These are phyloP conservation scores for Nomada hirtipes DNA, from an alignment of 2,888 invertebrate genomes.

Conservation along the genomic window DNA sequence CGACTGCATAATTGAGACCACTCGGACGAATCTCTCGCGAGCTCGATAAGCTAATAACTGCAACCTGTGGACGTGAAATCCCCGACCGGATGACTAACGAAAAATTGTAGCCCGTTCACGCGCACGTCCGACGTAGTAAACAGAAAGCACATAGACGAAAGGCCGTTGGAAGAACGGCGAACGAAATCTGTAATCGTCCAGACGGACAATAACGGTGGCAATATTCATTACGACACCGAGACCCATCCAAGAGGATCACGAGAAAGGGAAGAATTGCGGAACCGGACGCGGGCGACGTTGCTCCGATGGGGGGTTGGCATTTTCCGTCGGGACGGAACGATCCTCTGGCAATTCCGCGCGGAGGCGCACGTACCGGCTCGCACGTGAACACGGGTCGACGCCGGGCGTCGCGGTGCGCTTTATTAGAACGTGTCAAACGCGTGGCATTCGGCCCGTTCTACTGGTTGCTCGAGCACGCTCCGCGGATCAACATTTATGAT, in stretches of 20 bases:
- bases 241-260: background rate
- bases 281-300: slow-evolving; percentile 21
- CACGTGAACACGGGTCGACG: slow-evolving; percentile 35
- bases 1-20: no score
- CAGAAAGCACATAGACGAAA: background rate
- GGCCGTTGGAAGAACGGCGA: background rate
- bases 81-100: background rate
- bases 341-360: slow-evolving; percentile 38
- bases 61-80: no score
- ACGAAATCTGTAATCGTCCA: slow-evolving; percentile 28
- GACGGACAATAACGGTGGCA: slow-evolving; percentile 31
- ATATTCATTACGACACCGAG: slow-evolving; percentile 29
- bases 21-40: no score
- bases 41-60: no score
- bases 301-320: background rate
- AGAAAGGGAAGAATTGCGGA: slow-evolving; percentile 13
- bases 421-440: slow-evolving; percentile 79
- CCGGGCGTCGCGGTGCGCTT: slow-evolving; percentile 60
- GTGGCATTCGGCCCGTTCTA: slow-evolving; percentile 64
- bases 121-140: background rate
- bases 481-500: slow-evolving; percentile 22
- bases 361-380: slow-evolving; percentile 33
- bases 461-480: background rate
- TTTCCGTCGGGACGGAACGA: slow-evolving; percentile 19
- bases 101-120: background rate